These are phyloP conservation scores for Turnix velox DNA, from an alignment of 2,113 vertebrate species.

Conservation along the genomic window DNA sequence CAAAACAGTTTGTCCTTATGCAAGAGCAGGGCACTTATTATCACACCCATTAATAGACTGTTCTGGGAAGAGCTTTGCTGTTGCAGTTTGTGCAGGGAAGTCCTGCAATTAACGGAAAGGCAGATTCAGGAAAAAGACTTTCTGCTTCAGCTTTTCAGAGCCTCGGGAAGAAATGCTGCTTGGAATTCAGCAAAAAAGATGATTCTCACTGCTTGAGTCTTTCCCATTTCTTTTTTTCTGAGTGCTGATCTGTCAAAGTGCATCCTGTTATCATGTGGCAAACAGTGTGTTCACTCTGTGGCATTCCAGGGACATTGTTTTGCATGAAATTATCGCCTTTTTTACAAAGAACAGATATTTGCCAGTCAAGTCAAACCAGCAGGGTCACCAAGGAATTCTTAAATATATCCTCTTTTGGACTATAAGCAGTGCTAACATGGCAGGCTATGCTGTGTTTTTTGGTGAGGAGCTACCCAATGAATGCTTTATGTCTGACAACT, in stretches of 20 bases:
- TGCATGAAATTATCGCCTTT: not conserved
- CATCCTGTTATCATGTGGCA: not conserved
- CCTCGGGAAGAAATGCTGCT: not conserved
- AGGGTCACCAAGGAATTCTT: not conserved
- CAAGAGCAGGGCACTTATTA: not conserved
- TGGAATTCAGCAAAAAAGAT: not conserved
- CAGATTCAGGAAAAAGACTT: not conserved
- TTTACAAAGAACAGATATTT: slow-evolving; percentile 18
- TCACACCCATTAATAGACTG: slow-evolving; percentile 2
- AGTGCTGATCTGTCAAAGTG: not conserved
- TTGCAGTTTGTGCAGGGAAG: not conserved
- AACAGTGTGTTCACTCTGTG: not conserved
- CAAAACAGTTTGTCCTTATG: slow-evolving; percentile 39
- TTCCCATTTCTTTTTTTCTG: not conserved
- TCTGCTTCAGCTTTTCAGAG: not conserved
- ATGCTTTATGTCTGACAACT: not conserved
- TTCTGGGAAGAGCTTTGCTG: slow-evolving; percentile 37
- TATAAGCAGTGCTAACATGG: not conserved
- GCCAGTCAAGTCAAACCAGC: not conserved
- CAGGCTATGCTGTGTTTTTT: not conserved
- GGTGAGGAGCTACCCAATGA: not conserved
- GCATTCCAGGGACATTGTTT: slow-evolving; percentile 6
- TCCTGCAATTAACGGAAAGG: slow-evolving; percentile 37
- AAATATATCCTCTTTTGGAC: not conserved
- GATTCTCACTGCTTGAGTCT: not conserved